A percentile compares a stretch with the other conserved stretches of the same genome.
phyloP scores from a whole-genome alignment of 2,888 invertebrate species.

The Dryobota labecula region DNA sequence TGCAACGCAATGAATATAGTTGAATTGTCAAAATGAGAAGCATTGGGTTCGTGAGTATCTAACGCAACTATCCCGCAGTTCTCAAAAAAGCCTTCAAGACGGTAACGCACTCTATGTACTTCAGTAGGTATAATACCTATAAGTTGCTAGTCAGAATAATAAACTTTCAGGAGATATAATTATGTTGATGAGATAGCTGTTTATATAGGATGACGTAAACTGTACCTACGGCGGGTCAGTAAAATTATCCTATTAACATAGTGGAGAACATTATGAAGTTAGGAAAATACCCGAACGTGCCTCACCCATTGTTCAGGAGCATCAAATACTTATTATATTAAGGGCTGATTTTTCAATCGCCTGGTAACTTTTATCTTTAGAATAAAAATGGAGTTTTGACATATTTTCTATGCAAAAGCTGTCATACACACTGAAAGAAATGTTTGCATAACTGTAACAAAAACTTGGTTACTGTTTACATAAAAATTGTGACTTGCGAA shows the following conservation, averaged over 20 bases:
- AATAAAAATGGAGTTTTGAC: no score
- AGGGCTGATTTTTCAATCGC: no score
- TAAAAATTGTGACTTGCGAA: no score
- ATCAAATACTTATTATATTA: constrained; percentile 6
- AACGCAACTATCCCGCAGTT: background rate
- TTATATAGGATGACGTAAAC: constrained; percentile 26
- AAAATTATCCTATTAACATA: constrained; percentile 31
- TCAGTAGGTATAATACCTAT: background rate
- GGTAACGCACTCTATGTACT: background rate
- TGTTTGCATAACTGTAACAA: no score
- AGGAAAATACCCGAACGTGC: constrained; percentile 21
- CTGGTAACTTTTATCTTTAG: no score
- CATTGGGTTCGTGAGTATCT: background rate
- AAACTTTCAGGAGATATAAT: constrained; percentile 24
- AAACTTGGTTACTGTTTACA: no score
- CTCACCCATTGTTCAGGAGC: background rate
- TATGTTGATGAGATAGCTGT: no score
- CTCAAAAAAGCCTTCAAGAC: background rate
- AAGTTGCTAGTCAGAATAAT: constrained; percentile 18
- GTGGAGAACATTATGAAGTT: constrained; percentile 25
- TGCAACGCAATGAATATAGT: background rate
- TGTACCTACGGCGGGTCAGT: background rate
- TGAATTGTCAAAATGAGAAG: background rate
- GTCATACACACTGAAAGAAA: no score
- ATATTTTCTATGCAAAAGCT: no score